Evolutionary conservation across 1,140 invertebrate species (phyloP), one percentile per base, ranked within the genome.

Genomic region (Danaus melanippus): DNA sequence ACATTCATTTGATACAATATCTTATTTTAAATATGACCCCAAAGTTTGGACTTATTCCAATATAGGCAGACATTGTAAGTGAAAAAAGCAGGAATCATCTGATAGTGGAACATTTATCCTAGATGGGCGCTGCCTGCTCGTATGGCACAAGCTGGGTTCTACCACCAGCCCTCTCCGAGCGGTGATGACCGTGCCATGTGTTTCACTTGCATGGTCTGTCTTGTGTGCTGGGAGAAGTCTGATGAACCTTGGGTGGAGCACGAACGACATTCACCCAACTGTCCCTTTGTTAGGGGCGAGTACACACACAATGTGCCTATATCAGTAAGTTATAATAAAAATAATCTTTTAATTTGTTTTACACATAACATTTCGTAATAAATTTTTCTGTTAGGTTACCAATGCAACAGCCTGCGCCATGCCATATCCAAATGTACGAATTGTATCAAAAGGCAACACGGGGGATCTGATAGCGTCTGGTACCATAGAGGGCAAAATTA

Each of bases 161-260:
- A 97, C 86, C 95, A 97, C 77, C 95, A 97, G 73, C 96, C 96
- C 0, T 96, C 95, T 57, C 89, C 93, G 8, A 92, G 91, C 15
- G 95, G 95, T 3, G 95, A 97, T 76, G 97, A 98, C 82, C 89
- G 96, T 58, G 96, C 96, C 0, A 96, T 98, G 93, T 98, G 97
- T 78, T 98, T 98, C 78, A 96, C 94, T 0, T 98, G 97, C 81
- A 95, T 93, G 67, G 94, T 97, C 3, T 97, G 95, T 72, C 88
- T 98, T 5, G 95, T 98, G 1, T 97, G 94, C 86, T 98, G 97
- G 97, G 97, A 98, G 84, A 95, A 96, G 56, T 96, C 95, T 0
- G 96, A 98, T 87, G 96, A 98, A 82, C 97, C 96, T 0, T 98
- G 95, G 95, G 96, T 96, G 64, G 96, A 98, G 79, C 96, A 98